Conservation (phyloP, 2,888 invertebrate species). For the Stegophylla sp. region DNA sequence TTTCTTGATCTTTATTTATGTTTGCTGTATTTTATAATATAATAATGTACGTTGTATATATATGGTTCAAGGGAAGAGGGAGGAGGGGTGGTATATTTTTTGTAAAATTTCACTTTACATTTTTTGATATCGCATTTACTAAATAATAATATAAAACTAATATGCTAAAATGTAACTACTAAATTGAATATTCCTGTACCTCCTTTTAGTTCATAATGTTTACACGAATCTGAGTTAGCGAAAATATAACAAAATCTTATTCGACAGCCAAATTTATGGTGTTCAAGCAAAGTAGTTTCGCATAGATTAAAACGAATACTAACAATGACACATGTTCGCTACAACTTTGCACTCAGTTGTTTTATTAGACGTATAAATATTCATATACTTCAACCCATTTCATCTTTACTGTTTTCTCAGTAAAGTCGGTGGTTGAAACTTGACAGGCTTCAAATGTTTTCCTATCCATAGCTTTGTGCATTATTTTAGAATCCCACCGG, state of each 20-base stretch:
- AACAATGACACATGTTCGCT: conserved; percentile 22
- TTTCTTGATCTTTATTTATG: too few species aligned
- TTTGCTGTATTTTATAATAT: too few species aligned
- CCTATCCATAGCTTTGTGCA: neutral
- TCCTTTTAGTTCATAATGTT: neutral
- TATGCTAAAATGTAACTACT: too few species aligned
- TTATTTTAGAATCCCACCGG: neutral
- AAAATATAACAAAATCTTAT: neutral
- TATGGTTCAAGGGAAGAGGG: too few species aligned
- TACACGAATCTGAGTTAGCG: neutral
- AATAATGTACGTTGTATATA: too few species aligned
- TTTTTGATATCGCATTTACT: too few species aligned
- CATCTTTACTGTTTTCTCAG: conserved; percentile 31
- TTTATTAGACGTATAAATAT: conserved; percentile 5
- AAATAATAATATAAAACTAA: too few species aligned
- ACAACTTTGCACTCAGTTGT: conserved; percentile 21
- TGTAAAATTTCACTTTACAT: too few species aligned
- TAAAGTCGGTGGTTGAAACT: conserved; percentile 27
- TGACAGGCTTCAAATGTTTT: conserved; percentile 38
- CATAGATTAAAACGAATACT: conserved; percentile 17
- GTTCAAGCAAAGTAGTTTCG: neutral
- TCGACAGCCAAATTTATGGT: neutral
- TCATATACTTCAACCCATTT: conserved; percentile 32
- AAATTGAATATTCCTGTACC: neutral
- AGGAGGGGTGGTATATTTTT: too few species aligned